phyloP scores from a whole-genome alignment of 1,140 invertebrate genomes.

The Bathynomus jamesi region DNA sequence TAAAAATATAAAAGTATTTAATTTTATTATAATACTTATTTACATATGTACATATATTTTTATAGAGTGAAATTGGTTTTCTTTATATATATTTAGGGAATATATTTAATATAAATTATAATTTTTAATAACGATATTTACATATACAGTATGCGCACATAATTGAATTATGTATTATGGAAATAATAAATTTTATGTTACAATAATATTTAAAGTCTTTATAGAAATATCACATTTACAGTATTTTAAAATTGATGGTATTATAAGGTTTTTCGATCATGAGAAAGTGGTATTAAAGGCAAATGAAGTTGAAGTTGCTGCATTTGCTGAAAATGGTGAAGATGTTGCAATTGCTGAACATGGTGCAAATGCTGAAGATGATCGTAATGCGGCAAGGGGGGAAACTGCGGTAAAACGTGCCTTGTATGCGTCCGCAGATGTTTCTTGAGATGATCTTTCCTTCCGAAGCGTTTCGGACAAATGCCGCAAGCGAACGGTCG shows the following conservation, averaged over 20 bases:
- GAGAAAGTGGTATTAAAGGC: not conserved
- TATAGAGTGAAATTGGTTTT: too few species aligned
- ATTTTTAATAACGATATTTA: too few species aligned
- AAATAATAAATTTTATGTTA: too few species aligned
- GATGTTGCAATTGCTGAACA: not conserved
- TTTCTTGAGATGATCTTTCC: slow-evolving; percentile 59
- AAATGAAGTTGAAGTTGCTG: not conserved
- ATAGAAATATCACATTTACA: too few species aligned
- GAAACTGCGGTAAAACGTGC: not conserved
- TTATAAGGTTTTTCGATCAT: too few species aligned
- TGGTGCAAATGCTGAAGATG: not conserved
- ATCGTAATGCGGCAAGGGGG: not conserved
- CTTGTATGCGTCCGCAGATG: slow-evolving; percentile 56
- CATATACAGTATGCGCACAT: too few species aligned
- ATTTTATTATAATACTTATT: not conserved
- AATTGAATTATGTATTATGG: too few species aligned
- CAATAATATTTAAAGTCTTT: too few species aligned
- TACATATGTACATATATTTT: not conserved
- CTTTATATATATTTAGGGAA: not conserved
- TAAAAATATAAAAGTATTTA: not conserved
- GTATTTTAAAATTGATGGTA: too few species aligned
- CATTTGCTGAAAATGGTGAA: not conserved
- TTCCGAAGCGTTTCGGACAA: slow-evolving; percentile 79
- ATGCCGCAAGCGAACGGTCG: slow-evolving; percentile 67
- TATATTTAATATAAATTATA: too few species aligned